Conservation (phyloP, 2,113 vertebrate species). For the Entelurus aequoreus region DNA sequence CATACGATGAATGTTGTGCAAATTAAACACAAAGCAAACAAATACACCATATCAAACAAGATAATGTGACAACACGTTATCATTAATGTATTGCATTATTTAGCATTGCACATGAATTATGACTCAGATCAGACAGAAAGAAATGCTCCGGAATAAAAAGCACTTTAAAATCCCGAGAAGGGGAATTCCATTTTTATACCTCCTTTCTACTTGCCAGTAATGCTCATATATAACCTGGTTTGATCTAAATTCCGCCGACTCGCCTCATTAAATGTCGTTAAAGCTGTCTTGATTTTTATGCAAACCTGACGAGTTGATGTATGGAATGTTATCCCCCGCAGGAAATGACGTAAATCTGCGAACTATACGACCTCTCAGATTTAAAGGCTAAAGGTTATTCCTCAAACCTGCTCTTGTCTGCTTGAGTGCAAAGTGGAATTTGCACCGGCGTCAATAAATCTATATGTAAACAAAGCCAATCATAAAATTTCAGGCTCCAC, state of each 20-base stretch:
- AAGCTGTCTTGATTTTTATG: conserved; percentile 1
- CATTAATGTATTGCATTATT: neutral
- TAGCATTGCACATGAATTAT: neutral
- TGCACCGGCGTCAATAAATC: neutral
- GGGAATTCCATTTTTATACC: neutral
- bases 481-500: neutral
- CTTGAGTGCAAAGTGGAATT: neutral
- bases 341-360: neutral
- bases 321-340: conserved; percentile 1
- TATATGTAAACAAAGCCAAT: neutral
- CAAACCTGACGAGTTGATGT: conserved; percentile 1
- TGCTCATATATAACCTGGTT: neutral
- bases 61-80: neutral
- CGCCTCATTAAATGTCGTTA: conserved; percentile 2
- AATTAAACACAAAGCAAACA: neutral
- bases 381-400: neutral
- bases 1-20: neutral
- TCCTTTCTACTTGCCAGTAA: neutral
- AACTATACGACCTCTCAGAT: neutral
- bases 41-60: too few species aligned
- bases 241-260: neutral
- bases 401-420: neutral
- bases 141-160: neutral
- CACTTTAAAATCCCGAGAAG: neutral
- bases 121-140: neutral